Base-by-base conservation (phyloP, 2,888 invertebrate species). In the Seira musarum region DNA sequence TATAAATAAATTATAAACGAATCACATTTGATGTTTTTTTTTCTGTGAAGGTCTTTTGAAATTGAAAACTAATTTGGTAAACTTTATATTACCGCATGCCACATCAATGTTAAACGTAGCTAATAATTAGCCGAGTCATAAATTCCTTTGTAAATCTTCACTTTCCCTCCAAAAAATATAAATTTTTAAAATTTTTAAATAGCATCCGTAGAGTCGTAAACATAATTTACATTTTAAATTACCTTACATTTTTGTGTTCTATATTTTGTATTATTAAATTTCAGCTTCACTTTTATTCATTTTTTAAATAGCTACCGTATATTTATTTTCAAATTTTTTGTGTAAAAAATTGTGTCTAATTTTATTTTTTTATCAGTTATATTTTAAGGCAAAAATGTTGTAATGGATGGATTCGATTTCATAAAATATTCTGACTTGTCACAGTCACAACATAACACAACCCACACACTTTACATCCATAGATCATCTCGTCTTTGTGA, bases 401-500 rank as follows among this genome's bases (percentile, higher is more conserved):
- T n/a, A 49, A 49, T 49, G 49, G 49, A 49, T 49, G 49, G 49
- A 49, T n/a, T 49, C 17, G 49, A n/a, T 49, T 30, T 30, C n/a
- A n/a, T n/a, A 30, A 8, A 30, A n/a, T 8, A n/a, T 49, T 49
- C 17, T 49, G 3, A 8, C 15, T 3, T 49, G 49, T 8, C 49
- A 49, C 49, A 13, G 49, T 49, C 13, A 40, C 40, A 40, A 30
- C 3, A 30, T 30, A 8, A 30, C 30, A 30, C 30, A 30, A 30
- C n/a, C n/a, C n/a, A n/a, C 30, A 30, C 30, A 30, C 8, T 30
- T 30, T 30, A 5, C 30, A 30, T 5, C 30, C 30, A 30, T 8
- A 30, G 8, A 30, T 30, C 8, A 30, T 30, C 30, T n/a, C n/a
- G n/a, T n/a, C n/a, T n/a, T n/a, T n/a, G n/a, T n/a, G n/a, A n/a